Conservation (phyloP, 2,113 vertebrate species). For the Aptenodytes patagonicus region DNA sequence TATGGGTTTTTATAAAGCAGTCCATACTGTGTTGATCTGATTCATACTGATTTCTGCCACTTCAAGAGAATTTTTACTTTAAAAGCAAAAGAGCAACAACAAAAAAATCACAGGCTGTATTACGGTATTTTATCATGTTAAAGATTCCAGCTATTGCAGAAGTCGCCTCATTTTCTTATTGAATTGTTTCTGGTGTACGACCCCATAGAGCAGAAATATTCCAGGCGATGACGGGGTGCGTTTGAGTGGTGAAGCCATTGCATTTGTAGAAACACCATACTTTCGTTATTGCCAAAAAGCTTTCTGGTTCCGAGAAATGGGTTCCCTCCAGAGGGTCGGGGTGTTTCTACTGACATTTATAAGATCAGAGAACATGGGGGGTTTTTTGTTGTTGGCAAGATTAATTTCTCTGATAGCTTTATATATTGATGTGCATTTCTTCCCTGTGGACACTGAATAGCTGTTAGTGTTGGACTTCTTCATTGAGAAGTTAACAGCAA, state of each 20-base stretch:
- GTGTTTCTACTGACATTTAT: neutral
- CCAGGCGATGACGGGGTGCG: neutral
- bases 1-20: neutral
- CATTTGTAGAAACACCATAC: neutral
- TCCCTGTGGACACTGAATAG: neutral
- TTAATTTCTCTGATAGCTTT: neutral
- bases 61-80: neutral
- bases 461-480: neutral
- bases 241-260: neutral
- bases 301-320: neutral
- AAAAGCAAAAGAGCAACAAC: neutral
- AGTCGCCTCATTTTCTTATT: neutral
- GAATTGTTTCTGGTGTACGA: neutral
- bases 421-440: neutral
- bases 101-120: neutral
- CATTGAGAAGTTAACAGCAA: neutral
- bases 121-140: neutral
- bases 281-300: neutral
- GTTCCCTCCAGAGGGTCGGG: accelerated
- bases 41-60: neutral
- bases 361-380: neutral
- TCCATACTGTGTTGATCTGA: neutral
- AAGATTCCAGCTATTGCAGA: neutral
- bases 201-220: neutral
- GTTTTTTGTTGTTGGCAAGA: neutral